Evolutionary conservation across 2,113 vertebrate species (phyloP).

Genomic region (Eclectus roratus): DNA sequence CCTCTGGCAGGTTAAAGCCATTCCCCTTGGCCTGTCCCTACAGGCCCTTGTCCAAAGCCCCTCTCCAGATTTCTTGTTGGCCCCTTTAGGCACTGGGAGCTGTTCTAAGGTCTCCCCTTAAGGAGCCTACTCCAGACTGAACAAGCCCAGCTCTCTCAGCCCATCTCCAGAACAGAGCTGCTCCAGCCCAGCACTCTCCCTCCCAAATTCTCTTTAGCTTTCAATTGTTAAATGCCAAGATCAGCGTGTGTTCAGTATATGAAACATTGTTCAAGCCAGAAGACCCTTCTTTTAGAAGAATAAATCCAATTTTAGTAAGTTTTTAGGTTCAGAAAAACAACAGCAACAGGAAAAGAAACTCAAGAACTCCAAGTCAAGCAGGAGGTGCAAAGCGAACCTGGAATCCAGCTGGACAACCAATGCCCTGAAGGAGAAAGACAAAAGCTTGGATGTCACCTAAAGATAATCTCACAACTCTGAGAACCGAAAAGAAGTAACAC

Average conservation of each 20-base stretch:
- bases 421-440: background rate
- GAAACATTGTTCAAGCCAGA: background rate
- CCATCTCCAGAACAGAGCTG: background rate
- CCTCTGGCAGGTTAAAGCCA: background rate
- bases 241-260: background rate
- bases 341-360: background rate
- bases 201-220: background rate
- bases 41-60: background rate
- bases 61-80: background rate
- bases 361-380: background rate
- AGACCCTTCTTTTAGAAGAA: background rate
- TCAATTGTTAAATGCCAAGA: background rate
- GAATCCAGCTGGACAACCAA: rapidly evolving
- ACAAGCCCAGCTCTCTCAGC: background rate
- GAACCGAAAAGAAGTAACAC: background rate
- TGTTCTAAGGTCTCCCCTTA: background rate
- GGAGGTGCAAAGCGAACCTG: background rate
- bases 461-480: background rate
- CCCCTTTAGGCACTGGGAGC: background rate
- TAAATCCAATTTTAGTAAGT: background rate
- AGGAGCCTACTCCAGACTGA: background rate
- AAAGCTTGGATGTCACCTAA: background rate
- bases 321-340: background rate
- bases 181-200: background rate
- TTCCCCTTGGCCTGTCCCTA: background rate